Conservation (phyloP, 2,797 vertebrate genomes). For the Limnodromus scolopaceus region DNA sequence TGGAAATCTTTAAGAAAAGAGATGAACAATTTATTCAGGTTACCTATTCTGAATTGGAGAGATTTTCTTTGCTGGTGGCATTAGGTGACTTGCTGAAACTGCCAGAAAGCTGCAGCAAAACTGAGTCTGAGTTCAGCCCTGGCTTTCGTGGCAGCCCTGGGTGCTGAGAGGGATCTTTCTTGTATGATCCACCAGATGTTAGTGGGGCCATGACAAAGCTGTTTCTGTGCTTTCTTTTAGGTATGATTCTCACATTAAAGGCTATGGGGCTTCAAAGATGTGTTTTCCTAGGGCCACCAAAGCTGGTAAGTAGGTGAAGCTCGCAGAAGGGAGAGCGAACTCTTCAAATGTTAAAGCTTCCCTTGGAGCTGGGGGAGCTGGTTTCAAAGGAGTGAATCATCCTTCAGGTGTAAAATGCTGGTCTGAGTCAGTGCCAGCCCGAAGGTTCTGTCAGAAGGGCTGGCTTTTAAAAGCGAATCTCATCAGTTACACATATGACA, state of each 20-base stretch:
- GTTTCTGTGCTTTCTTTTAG: slow-evolving; percentile 70
- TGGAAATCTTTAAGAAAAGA: neutral
- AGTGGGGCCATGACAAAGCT: neutral
- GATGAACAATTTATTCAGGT: rapidly evolving
- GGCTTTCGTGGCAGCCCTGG: rapidly evolving
- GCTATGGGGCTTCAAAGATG: slow-evolving; percentile 90
- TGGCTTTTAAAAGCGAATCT: neutral
- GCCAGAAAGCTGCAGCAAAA: neutral
- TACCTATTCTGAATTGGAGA: neutral
- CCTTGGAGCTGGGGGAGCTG: neutral
- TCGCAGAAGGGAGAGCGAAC: neutral
- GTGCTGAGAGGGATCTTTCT: neutral
- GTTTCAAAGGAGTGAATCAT: neutral
- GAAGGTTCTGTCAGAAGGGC: neutral
- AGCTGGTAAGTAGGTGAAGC: slow-evolving; percentile 84
- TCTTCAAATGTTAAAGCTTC: neutral
- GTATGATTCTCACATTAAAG: slow-evolving; percentile 92
- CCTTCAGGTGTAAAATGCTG: neutral
- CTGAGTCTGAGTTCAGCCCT: rapidly evolving
- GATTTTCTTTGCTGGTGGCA: neutral
- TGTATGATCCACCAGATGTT: rapidly evolving
- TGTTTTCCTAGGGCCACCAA: slow-evolving; percentile 91
- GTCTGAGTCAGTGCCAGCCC: neutral
- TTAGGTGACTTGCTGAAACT: neutral
- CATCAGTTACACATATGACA: neutral